A percentile compares a stretch with the other conserved stretches of the same genome.
Evolutionary conservation across 2,888 invertebrate genomes (phyloP).

Genomic region (Ophonus ardosiacus): DNA sequence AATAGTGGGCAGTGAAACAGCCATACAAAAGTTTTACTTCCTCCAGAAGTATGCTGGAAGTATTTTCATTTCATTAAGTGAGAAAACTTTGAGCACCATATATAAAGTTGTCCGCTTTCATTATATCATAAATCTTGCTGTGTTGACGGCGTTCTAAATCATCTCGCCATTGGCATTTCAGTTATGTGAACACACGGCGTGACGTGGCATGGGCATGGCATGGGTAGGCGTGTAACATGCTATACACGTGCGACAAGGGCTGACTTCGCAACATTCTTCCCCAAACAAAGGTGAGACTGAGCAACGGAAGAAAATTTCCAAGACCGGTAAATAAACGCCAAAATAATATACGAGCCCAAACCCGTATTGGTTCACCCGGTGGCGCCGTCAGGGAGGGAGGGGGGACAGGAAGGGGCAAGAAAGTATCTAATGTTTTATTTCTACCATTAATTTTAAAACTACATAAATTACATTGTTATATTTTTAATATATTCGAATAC

Average conservation of each 20-base stretch:
- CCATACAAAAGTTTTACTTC: too few relatives aligned
- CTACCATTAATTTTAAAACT: too few relatives aligned
- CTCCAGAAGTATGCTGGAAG: slow-evolving; percentile 14
- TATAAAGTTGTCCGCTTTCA: slow-evolving; percentile 60
- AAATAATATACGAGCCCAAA: too few relatives aligned
- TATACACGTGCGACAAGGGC: background rate
- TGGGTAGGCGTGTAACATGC: background rate
- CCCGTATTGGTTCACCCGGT: too few relatives aligned
- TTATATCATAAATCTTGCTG: slow-evolving; percentile 51
- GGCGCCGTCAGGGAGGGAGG: too few relatives aligned
- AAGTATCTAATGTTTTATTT: too few relatives aligned
- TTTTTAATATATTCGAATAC: too few relatives aligned
- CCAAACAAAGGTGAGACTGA: background rate
- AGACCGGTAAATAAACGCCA: too few relatives aligned
- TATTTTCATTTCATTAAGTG: slow-evolving; percentile 59
- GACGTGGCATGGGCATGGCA: slow-evolving; percentile 10
- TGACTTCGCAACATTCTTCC: background rate
- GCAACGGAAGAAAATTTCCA: too few relatives aligned
- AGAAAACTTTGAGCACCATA: slow-evolving; percentile 42
- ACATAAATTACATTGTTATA: too few relatives aligned
- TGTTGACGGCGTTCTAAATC: slow-evolving; percentile 46
- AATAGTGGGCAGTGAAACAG: too few relatives aligned
- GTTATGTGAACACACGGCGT: slow-evolving; percentile 41
- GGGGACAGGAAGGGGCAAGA: too few relatives aligned
- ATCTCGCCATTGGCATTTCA: slow-evolving; percentile 46